A percentile compares a stretch with the other conserved stretches of the same genome.
Conservation (phyloP, 2,888 invertebrate genomes). For the Acholoe squamosa region DNA sequence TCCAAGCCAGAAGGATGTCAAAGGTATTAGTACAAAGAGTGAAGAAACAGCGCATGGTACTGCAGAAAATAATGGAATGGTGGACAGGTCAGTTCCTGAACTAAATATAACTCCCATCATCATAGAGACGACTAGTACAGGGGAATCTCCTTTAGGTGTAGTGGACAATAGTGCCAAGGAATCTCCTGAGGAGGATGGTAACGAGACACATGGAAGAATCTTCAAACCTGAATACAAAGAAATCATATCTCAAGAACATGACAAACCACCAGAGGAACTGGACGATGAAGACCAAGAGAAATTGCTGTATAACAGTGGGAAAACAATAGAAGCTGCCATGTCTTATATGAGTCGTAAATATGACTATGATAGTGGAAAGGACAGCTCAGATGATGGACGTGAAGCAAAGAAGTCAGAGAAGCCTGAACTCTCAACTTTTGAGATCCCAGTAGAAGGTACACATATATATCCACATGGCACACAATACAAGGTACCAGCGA, state of each 20-base stretch:
- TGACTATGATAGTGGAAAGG: slow-evolving; percentile 36
- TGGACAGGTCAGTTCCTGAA: too few species aligned
- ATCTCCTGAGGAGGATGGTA: neutral
- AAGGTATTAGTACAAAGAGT: too few species aligned
- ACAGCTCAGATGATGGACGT: neutral
- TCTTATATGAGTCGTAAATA: slow-evolving; percentile 34
- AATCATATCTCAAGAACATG: neutral
- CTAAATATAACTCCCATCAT: too few species aligned
- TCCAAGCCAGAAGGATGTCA: too few species aligned
- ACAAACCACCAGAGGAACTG: neutral
- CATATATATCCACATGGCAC: neutral
- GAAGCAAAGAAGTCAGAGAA: neutral
- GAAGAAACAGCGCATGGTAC: too few species aligned
- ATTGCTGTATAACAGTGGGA: neutral
- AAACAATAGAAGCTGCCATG: neutral
- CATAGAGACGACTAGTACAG: too few species aligned
- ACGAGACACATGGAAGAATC: neutral
- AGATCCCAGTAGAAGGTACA: neutral
- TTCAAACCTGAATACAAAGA: neutral
- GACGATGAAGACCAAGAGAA: neutral
- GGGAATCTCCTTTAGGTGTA: too few species aligned
- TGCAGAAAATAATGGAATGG: too few species aligned
- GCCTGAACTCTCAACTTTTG: slow-evolving; percentile 23
- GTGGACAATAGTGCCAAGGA: neutral
- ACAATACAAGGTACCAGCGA: too few species aligned